Evolutionary conservation across 2,888 invertebrate genomes (phyloP).

Genomic region (Pachydiplax longipennis): DNA sequence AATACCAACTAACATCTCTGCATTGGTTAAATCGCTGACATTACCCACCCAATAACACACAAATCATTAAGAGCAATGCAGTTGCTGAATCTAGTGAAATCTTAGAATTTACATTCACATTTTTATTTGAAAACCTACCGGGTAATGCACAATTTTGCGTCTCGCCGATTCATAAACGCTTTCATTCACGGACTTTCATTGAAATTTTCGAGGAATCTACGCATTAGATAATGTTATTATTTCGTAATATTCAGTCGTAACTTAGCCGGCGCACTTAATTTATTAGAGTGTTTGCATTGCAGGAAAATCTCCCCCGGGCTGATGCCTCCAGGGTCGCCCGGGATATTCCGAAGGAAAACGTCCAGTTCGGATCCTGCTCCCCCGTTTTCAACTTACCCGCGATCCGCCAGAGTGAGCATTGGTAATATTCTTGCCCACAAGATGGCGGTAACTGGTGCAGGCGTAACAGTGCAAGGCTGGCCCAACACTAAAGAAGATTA

Average conservation of each 20-base stretch:
- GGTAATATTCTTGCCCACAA: constrained; percentile 68
- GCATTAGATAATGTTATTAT: no score
- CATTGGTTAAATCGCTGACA: no score
- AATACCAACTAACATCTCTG: no score
- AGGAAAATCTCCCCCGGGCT: constrained; percentile 70
- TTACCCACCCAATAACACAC: no score
- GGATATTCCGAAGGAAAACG: constrained; percentile 68
- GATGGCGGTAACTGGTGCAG: constrained; percentile 61
- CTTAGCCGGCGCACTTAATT: neutral
- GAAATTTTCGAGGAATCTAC: no score
- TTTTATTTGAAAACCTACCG: no score
- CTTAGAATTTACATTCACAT: no score
- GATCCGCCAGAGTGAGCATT: constrained; percentile 56
- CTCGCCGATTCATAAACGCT: no score
- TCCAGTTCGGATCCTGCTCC: constrained; percentile 54
- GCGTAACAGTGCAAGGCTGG: constrained; percentile 66
- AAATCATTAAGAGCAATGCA: no score
- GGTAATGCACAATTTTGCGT: no score
- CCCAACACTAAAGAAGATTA: constrained; percentile 92
- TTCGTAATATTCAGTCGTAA: neutral
- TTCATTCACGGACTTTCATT: no score
- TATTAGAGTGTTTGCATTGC: constrained; percentile 46
- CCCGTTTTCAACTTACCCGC: constrained; percentile 47
- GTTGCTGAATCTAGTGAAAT: no score
- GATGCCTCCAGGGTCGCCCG: constrained; percentile 68